Base-by-base conservation (phyloP, 1,140 invertebrate species). In the Neodiprion lecontei region DNA sequence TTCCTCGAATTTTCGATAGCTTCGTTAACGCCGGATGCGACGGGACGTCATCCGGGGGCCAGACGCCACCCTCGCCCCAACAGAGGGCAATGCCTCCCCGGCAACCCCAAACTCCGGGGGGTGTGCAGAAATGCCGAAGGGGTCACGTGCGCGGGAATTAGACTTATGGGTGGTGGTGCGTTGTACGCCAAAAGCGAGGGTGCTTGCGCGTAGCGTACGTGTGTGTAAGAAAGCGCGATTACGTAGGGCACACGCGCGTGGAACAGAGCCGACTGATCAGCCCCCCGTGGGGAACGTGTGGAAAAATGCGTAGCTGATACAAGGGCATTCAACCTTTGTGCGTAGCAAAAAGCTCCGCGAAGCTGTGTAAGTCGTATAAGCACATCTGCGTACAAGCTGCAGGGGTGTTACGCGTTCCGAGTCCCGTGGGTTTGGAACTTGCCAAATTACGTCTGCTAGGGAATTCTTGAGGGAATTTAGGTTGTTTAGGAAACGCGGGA, bases 71-170 rank as follows among this genome's bases (percentile, higher is more conserved):
- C n/a, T 61, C 53, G 11, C 53, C 53, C 53, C 53, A 14, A 40
- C 28, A 61, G n/a, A 61, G 53, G 53, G 11, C 53, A 17, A 14
- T 61, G 53, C 53, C 53, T 61, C 0, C 53, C 8, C 53, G n/a
- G 53, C 11, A 40, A 40, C 28, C 28, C 28, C 28, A 40, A 40
- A 40, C 28, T 40, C 28, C 1, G 28, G 28, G 9, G 53, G 53
- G 53, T 61, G 53, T 61, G 53, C 11, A 61, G 53, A 61, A 61
- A 61, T 61, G 28, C n/a, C n/a, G 53, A 61, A 61, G 53, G 53
- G 53, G 53, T 61, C 53, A 61, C 53, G 53, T 61, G 53, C 53
- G 4, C 53, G 11, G 53, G 28, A 61, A 61, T 61, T 61, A 14
- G 11, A 12, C 9, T 2, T 40, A 40, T 40, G 5, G 28, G 28